Conservation (phyloP, 2,113 vertebrate genomes). For the Uropsilus gracilis region DNA sequence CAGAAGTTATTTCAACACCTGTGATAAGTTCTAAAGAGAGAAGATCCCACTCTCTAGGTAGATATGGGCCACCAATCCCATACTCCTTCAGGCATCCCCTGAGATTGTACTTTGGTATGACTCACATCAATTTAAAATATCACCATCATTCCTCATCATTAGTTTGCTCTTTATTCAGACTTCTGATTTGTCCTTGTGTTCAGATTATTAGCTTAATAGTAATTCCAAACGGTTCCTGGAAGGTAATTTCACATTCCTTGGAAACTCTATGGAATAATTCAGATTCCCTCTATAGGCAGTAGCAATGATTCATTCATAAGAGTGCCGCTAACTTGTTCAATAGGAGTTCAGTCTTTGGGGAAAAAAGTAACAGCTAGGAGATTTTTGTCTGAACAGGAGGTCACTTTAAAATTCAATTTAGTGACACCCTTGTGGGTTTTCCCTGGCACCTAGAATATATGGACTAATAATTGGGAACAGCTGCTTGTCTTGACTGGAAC, state of each 20-base stretch:
- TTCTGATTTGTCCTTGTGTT: neutral
- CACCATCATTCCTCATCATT: neutral
- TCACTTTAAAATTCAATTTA: conserved; percentile 79
- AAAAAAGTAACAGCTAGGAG: conserved; percentile 45
- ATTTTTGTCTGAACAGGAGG: conserved; percentile 76
- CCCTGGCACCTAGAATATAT: conserved; percentile 79
- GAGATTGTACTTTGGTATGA: neutral
- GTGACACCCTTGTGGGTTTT: conserved; percentile 78
- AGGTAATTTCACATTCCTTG: neutral
- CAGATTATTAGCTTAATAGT: neutral
- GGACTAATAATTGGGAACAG: conserved; percentile 76
- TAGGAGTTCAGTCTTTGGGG: conserved; percentile 44
- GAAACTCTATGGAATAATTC: conserved; percentile 1
- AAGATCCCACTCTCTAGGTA: neutral
- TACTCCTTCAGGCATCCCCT: no score
- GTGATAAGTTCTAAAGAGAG: neutral
- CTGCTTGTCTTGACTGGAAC: conserved; percentile 68
- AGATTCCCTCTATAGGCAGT: conserved; percentile 7
- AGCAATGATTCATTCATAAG: conserved; percentile 48
- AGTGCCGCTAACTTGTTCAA: conserved; percentile 56
- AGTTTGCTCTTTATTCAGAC: neutral
- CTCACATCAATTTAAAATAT: neutral
- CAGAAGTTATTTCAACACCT: neutral
- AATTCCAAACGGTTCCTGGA: neutral
- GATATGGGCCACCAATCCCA: neutral